Evolutionary conservation across 2,888 invertebrate species (phyloP), one percentile per base, ranked within the genome.

Genomic region (Chrysolina oricalcia): DNA sequence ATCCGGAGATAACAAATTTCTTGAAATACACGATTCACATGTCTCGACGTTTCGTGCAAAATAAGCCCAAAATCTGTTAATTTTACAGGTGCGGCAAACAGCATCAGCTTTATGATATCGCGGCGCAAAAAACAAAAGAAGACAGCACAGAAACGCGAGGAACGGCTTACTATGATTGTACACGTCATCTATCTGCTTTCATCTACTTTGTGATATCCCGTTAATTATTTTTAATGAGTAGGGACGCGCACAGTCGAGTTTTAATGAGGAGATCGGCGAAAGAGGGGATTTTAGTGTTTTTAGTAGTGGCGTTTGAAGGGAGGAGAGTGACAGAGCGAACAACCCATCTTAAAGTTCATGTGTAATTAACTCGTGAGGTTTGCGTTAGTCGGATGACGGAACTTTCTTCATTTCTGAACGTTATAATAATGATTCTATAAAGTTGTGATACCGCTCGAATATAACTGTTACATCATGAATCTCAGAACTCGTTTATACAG

Each of bases 211-310:
- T 73, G 75, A 75, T 76, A 76, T 76, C 78, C 72, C 79, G 76
- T 80, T 80, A 80, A 80, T 80, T 80, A 80, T 80, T 79, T 80
- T 76, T 77, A 81, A 81, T 78, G 80, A 77, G 77, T 48, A 70
- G 69, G 56, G 69, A 72, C 75, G 43, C 17, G 46, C 27, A 15
- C 17, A 67, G 48, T 67, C 17, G 67, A 50, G 27, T 67, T 67
- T 48, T 67, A 67, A 67, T 67, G 67, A 67, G 67, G 48, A 27
- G n/a, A 50, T 48, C 27, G 15, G 50, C 23, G n/a, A 40, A n/a
- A 27, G 67, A 10, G 27, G 19, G 46, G 23, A 2, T 50, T 50
- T 35, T 23, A 66, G 23, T 27, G 23, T 48, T 46, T 43, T 41
- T n/a, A 40, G 43, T 41, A 43, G 11, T 64, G 41, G 41, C 13